A percentile compares a stretch with the other conserved stretches of the same genome.
These are phyloP conservation scores for Fratercula arctica DNA, from an alignment of 2,797 vertebrate species.

Conservation along the genomic window DNA sequence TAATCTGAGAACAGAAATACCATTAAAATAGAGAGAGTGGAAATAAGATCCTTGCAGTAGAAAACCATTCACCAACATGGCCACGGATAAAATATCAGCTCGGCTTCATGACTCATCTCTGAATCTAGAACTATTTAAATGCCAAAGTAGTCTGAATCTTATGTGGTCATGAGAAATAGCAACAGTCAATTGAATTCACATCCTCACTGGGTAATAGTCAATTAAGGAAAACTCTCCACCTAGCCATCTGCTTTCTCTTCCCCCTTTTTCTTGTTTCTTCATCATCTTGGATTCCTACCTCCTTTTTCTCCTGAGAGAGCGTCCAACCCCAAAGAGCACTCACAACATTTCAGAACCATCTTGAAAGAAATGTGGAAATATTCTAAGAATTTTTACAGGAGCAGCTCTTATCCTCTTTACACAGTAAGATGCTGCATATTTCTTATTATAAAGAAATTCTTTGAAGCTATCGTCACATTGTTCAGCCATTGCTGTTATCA, in stretches of 20 bases:
- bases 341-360: background rate
- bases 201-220: background rate
- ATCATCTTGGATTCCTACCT: background rate
- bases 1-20: background rate
- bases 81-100: background rate
- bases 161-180: background rate
- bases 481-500: background rate
- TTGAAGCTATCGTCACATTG: background rate
- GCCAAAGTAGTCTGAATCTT: background rate
- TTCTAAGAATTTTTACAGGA: background rate
- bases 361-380: background rate
- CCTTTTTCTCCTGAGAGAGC: background rate
- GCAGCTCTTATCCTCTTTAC: background rate
- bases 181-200: background rate
- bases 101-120: constrained; percentile 24
- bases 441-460: background rate
- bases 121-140: background rate
- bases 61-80: background rate
- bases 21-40: background rate
- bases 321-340: background rate
- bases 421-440: background rate
- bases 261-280: background rate
- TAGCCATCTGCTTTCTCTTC: background rate
- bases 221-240: background rate
- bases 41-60: background rate